phyloP scores from a whole-genome alignment of 2,888 invertebrate genomes.

The Phorcus lineatus region DNA sequence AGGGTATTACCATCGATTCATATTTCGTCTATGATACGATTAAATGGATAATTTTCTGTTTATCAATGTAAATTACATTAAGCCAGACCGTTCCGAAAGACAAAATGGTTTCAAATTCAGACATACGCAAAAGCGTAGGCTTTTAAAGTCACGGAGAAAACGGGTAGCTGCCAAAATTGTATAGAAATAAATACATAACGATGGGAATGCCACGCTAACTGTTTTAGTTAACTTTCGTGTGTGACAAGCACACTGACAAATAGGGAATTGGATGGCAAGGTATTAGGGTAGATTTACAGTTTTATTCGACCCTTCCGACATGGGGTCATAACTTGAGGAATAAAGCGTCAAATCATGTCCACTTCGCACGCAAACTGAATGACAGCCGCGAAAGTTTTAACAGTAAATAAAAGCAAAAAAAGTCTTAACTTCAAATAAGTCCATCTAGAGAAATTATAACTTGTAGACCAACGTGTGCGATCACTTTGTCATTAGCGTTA shows the following conservation, averaged over 20 bases:
- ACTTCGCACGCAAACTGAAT: neutral
- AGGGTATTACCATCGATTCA: neutral
- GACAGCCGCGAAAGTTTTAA: neutral
- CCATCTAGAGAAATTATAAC: no score
- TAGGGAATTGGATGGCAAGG: neutral
- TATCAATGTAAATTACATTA: neutral
- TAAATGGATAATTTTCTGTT: neutral
- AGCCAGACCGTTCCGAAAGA: neutral
- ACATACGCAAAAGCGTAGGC: neutral
- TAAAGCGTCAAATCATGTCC: neutral
- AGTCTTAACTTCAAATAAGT: no score
- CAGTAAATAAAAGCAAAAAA: no score
- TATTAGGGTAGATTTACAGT: constrained; percentile 1
- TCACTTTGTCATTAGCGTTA: no score
- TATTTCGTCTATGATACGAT: neutral
- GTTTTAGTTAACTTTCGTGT: neutral
- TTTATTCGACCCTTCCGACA: neutral
- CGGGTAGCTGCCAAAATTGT: neutral
- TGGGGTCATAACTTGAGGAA: neutral
- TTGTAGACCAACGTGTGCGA: neutral
- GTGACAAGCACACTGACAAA: neutral
- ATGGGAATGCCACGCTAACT: neutral
- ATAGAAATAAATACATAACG: no score
- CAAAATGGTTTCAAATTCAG: constrained; percentile 9
- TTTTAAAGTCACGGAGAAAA: neutral